phyloP scores from a whole-genome alignment of 2,888 invertebrate genomes.

The Sycophila texana region DNA sequence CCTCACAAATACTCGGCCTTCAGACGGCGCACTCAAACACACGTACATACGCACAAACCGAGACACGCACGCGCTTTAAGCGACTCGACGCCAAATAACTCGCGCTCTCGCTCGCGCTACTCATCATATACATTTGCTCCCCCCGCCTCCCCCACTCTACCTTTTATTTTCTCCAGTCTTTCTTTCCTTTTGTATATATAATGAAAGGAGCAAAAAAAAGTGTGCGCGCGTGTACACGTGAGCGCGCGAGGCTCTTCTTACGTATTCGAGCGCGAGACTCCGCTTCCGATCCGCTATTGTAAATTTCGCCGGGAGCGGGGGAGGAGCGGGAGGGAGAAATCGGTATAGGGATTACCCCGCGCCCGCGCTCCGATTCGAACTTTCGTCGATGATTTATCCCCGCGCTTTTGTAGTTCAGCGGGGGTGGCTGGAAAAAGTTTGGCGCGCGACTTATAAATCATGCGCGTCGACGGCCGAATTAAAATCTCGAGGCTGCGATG shows the following conservation, averaged over 20 bases:
- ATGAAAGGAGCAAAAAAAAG: constrained; percentile 10
- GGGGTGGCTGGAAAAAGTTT: not conserved
- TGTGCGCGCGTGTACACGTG: not conserved
- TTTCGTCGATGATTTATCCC: constrained; percentile 50
- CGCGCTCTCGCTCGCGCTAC: constrained; percentile 60
- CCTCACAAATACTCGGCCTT: constrained; percentile 65
- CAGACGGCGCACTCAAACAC: constrained; percentile 62
- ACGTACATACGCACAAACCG: not conserved
- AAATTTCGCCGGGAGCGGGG: constrained; percentile 9
- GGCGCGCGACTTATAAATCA: too few relatives aligned
- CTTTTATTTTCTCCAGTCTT: constrained; percentile 52
- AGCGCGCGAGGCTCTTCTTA: constrained; percentile 14
- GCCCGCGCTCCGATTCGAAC: constrained; percentile 24
- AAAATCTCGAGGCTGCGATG: too few relatives aligned
- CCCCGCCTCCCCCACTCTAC: constrained; percentile 54
- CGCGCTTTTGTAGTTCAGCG: constrained; percentile 42
- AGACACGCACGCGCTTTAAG: constrained; percentile 37
- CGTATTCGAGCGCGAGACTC: constrained; percentile 20
- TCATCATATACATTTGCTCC: constrained; percentile 52
- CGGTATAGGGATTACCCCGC: constrained; percentile 28
- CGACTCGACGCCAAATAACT: constrained; percentile 61
- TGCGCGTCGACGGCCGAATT: too few relatives aligned
- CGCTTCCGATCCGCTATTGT: constrained; percentile 45
- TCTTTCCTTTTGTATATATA: constrained; percentile 19
- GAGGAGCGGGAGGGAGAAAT: constrained; percentile 15